Conservation (phyloP, 2,888 invertebrate genomes). For the Ophion costatus region DNA sequence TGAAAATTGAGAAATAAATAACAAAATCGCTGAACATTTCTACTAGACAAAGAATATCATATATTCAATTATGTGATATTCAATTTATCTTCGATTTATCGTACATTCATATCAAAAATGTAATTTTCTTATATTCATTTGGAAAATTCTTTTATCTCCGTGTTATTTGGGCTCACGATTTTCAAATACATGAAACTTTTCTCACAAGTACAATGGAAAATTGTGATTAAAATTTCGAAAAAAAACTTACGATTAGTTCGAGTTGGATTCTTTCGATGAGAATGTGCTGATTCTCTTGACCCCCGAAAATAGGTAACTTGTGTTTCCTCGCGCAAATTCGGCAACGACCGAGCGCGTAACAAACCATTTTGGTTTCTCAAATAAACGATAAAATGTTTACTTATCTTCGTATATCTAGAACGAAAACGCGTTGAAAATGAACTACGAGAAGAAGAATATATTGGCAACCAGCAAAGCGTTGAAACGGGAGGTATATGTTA, state of each 20-base stretch:
- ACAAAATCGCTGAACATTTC: no score
- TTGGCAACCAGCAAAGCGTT: neutral
- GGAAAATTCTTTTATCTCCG: no score
- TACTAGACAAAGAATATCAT: no score
- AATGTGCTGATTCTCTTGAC: constrained; percentile 55
- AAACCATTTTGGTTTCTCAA: constrained; percentile 53
- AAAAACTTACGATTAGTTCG: constrained; percentile 47
- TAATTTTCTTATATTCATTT: neutral
- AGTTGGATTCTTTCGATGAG: constrained; percentile 63
- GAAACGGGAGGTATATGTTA: neutral
- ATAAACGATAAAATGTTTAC: neutral
- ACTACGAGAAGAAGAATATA: neutral
- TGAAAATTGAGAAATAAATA: no score
- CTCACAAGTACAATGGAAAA: no score
- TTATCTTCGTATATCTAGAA: neutral
- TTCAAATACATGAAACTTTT: no score
- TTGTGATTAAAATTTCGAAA: neutral
- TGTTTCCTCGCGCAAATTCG: constrained; percentile 63
- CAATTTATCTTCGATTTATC: no score
- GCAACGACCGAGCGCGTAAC: constrained; percentile 64
- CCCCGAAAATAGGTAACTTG: constrained; percentile 60
- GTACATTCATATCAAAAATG: no score
- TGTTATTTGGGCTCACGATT: no score
- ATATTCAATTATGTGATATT: no score
- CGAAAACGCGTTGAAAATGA: neutral